These are phyloP conservation scores for Cynocephalus volans DNA, from an alignment of 2,113 vertebrate species.

Conservation along the genomic window DNA sequence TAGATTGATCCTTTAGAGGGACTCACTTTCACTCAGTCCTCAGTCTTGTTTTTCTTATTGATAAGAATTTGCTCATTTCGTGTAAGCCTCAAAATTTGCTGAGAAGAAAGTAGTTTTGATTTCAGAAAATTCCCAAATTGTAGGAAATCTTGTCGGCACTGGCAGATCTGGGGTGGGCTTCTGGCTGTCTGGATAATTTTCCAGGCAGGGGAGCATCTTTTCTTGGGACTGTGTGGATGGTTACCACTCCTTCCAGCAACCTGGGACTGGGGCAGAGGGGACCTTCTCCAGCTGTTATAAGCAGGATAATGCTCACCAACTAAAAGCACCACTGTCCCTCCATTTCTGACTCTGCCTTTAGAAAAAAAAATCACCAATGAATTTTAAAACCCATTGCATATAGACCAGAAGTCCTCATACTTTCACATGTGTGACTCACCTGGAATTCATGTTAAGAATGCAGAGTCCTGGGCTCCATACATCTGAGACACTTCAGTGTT, in stretches of 20 bases:
- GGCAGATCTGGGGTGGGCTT: neutral
- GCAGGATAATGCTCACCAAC: neutral
- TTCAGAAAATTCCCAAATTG: neutral
- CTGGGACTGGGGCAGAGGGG: neutral
- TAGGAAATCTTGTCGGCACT: neutral
- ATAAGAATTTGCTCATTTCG: conserved; percentile 1
- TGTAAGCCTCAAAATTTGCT: neutral
- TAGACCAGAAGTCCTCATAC: neutral
- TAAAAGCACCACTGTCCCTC: neutral
- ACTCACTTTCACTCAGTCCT: neutral
- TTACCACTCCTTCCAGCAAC: neutral
- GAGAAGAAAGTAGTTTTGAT: neutral
- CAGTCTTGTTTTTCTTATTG: neutral
- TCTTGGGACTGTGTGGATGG: no score
- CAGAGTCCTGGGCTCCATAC: neutral
- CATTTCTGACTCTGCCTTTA: neutral
- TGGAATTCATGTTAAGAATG: neutral
- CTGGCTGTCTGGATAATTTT: neutral
- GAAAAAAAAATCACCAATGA: neutral
- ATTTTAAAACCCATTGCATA: neutral
- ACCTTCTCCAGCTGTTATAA: neutral
- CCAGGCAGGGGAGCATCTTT: neutral
- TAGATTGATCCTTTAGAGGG: neutral
- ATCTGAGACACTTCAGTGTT: neutral
- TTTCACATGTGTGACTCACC: neutral